Evolutionary conservation across 2,797 vertebrate species (phyloP).

Genomic region (Chaenodraco wilsoni): DNA sequence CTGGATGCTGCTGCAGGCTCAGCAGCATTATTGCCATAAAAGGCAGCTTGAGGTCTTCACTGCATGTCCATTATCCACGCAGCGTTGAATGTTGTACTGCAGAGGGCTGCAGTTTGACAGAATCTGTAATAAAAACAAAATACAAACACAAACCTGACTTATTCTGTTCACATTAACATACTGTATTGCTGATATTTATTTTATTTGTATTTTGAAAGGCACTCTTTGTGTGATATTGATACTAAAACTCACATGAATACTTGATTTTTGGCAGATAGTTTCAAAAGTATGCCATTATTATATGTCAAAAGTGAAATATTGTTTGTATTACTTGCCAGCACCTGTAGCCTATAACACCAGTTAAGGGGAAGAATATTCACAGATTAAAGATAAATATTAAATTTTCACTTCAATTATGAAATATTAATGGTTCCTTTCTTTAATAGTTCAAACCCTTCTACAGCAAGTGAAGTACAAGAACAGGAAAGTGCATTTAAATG

Average conservation of each 20-base stretch:
- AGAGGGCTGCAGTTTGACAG: background rate
- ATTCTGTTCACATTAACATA: background rate
- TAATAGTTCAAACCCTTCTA: background rate
- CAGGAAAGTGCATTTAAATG: too few relatives aligned
- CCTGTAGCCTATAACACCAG: background rate
- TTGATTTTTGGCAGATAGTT: background rate
- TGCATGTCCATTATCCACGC: slow-evolving; percentile 47
- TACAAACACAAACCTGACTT: background rate
- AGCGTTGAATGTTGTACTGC: slow-evolving; percentile 32
- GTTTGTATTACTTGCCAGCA: background rate
- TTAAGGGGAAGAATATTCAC: background rate
- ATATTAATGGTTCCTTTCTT: background rate
- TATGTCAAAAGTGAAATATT: background rate
- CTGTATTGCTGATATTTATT: background rate
- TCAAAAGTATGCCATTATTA: background rate
- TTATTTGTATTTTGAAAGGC: background rate
- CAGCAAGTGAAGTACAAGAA: background rate
- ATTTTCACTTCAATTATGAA: background rate
- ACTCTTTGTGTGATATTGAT: background rate
- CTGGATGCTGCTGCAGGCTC: slow-evolving; percentile 65
- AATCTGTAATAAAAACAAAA: slow-evolving; percentile 10
- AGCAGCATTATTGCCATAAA: slow-evolving; percentile 80
- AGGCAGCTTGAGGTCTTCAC: slow-evolving; percentile 73
- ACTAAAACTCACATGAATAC: background rate
- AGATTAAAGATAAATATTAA: background rate